Percentiles rank a stretch among this genome's conserved stretches.
Evolutionary conservation across 2,888 invertebrate species (phyloP).

Genomic region (Oxycera nigricornis): DNA sequence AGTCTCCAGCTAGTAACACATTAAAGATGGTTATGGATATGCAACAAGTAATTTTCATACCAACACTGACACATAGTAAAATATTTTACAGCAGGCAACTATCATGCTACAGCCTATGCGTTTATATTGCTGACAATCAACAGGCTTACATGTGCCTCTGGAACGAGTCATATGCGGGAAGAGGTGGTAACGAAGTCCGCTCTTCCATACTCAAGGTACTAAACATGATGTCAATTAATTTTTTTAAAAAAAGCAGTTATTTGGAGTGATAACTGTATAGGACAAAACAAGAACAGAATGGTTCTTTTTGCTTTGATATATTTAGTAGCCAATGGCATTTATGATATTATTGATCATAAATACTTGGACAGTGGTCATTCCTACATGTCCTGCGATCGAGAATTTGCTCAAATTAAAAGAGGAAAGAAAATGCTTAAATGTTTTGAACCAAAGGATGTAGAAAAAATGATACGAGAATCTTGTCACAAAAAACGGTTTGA

Average conservation of each 20-base stretch:
- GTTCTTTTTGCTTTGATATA: conserved; percentile 22
- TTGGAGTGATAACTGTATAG: conserved; percentile 49
- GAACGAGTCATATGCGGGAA: neutral
- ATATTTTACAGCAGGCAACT: conserved; percentile 54
- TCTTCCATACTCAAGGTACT: conserved; percentile 47
- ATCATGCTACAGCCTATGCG: conserved; percentile 50
- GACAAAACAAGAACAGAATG: conserved; percentile 51
- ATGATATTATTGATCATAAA: neutral
- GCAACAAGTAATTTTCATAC: conserved; percentile 52
- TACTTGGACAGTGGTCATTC: neutral
- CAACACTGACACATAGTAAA: conserved; percentile 52
- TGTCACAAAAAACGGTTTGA: neutral
- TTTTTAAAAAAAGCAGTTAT: conserved; percentile 50
- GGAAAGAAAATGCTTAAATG: neutral
- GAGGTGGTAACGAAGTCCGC: neutral
- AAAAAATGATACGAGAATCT: neutral
- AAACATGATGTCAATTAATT: no score
- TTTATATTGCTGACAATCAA: conserved; percentile 49
- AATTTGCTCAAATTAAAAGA: neutral
- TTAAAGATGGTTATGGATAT: conserved; percentile 50
- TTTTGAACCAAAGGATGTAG: neutral
- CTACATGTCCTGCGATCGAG: neutral
- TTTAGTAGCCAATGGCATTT: conserved; percentile 15
- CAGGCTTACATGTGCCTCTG: no score
- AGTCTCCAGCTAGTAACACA: conserved; percentile 47